Evolutionary conservation across 2,113 vertebrate species (phyloP).

Genomic region (Apteryx mantelli): DNA sequence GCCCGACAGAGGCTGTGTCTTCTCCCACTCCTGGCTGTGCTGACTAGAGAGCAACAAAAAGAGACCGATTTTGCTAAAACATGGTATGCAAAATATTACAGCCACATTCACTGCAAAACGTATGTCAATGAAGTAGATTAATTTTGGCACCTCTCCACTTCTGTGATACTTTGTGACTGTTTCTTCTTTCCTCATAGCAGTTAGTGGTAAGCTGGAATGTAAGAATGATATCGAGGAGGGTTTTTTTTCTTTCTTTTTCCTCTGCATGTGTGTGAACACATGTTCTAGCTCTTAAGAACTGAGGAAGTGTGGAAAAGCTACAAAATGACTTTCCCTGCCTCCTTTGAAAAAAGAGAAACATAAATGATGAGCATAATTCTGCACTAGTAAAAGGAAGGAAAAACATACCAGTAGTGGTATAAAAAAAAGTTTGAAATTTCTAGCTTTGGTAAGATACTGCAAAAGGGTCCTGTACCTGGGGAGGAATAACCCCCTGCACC

Average conservation of each 20-base stretch:
- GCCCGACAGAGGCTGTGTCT: not conserved
- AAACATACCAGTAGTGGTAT: not conserved
- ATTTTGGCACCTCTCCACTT: not conserved
- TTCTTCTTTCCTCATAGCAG: not conserved
- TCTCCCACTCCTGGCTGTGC: not conserved
- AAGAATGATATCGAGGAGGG: not conserved
- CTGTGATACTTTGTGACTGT: not conserved
- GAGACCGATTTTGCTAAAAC: not conserved
- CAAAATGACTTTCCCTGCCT: not conserved
- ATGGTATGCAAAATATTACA: not conserved
- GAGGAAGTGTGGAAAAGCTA: not conserved
- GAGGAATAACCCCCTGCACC: no score
- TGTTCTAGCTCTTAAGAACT: not conserved
- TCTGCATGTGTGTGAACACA: not conserved
- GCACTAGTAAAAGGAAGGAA: not conserved
- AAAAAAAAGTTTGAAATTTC: not conserved
- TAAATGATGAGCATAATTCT: constrained; percentile 5
- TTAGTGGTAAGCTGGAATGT: not conserved
- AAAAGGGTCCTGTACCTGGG: not conserved
- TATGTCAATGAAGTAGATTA: not conserved
- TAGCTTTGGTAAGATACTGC: not conserved
- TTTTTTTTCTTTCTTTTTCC: not conserved
- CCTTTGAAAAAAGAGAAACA: not conserved
- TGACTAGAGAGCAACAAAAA: not conserved
- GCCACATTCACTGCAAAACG: not conserved